phyloP scores from a whole-genome alignment of 2,113 vertebrate species.

The Numenius arquata region DNA sequence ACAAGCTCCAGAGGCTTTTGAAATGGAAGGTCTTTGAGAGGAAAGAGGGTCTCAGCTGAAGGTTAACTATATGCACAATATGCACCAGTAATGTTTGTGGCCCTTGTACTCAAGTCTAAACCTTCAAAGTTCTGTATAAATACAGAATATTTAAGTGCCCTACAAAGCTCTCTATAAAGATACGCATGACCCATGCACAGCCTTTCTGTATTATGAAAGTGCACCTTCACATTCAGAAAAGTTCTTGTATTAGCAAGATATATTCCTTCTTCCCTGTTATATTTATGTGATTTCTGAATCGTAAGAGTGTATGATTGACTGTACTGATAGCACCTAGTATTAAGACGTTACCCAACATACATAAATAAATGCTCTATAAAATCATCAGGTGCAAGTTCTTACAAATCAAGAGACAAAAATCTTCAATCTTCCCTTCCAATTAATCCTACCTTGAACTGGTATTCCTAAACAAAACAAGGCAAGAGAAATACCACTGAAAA shows the following conservation, averaged over 20 bases:
- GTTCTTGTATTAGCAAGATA: not conserved
- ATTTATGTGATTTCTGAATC: not conserved
- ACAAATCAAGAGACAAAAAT: not conserved
- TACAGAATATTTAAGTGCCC: not conserved
- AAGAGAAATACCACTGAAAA: not conserved
- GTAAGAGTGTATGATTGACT: not conserved
- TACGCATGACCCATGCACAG: fast-evolving
- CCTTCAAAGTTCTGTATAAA: not conserved
- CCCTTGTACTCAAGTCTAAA: not conserved
- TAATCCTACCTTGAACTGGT: not conserved
- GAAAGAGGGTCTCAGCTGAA: not conserved
- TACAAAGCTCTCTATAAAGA: not conserved
- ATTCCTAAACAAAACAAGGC: not conserved
- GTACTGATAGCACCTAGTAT: not conserved
- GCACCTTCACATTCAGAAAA: not conserved
- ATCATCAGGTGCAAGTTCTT: not conserved
- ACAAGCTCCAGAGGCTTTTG: not conserved
- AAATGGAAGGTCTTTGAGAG: not conserved
- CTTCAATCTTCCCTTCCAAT: not conserved
- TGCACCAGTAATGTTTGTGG: not conserved
- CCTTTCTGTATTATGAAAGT: not conserved
- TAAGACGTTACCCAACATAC: not conserved
- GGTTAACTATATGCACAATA: not conserved
- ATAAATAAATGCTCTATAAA: not conserved
- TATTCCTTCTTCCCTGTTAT: not conserved